Conservation (phyloP, 2,113 vertebrate genomes). For the Ictalurus furcatus region DNA sequence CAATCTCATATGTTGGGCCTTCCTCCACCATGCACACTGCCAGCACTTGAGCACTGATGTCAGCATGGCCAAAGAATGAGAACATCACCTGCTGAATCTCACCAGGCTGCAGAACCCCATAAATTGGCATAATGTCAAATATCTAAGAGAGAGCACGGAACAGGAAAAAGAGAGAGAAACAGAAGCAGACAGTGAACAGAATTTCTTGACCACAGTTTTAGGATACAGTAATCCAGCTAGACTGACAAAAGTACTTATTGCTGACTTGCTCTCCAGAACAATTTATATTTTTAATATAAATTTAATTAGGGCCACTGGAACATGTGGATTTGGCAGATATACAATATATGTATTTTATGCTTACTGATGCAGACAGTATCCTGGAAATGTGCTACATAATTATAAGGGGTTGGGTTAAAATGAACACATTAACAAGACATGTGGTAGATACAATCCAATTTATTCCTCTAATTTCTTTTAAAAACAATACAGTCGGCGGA, state of each 20-base stretch:
- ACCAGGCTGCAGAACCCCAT: constrained; percentile 74
- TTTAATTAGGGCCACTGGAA: background rate
- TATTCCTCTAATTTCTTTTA: background rate
- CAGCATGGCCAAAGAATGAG: constrained; percentile 79
- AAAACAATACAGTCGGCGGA: background rate
- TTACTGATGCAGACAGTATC: background rate
- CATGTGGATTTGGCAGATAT: background rate
- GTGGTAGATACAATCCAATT: background rate
- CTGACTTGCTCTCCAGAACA: background rate
- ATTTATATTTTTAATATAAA: background rate
- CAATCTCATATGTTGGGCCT: constrained; percentile 79
- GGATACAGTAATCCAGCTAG: background rate
- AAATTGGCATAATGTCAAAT: constrained; percentile 80
- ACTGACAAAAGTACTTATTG: background rate
- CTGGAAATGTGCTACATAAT: background rate
- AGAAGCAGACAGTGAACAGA: background rate
- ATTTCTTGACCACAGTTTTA: background rate
- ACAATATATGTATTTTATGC: background rate
- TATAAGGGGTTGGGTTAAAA: background rate
- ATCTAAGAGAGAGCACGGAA: constrained; percentile 67
- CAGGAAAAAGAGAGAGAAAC: background rate
- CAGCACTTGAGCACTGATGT: constrained; percentile 62
- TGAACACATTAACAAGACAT: background rate
- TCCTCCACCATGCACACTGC: constrained; percentile 81
- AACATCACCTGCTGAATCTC: constrained; percentile 71